Percentiles rank a stretch among this genome's conserved stretches.
These are phyloP conservation scores for Patella ulyssiponensis DNA, from an alignment of 2,888 invertebrate genomes.

Conservation along the genomic window DNA sequence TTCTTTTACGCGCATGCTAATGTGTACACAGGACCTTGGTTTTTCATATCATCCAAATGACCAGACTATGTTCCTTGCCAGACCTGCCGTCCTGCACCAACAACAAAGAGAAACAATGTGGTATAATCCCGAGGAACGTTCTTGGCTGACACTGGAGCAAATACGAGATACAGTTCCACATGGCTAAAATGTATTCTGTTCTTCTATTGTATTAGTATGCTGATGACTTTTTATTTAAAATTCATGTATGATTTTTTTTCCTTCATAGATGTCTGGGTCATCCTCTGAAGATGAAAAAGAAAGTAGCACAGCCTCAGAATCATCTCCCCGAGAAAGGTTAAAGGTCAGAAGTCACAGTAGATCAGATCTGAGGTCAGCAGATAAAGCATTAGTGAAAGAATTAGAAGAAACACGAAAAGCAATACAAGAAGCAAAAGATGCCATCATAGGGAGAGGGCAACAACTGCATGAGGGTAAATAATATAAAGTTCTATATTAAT, in stretches of 20 bases:
- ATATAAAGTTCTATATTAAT: not conserved
- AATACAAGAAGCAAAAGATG: constrained; percentile 54
- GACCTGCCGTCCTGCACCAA: no score
- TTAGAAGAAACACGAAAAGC: constrained; percentile 55
- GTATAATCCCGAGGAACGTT: no score
- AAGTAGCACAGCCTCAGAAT: constrained; percentile 27
- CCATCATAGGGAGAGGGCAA: constrained; percentile 31
- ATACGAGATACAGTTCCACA: no score
- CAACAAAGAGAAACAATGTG: no score
- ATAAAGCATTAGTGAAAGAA: constrained; percentile 42
- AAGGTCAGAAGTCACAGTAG: constrained; percentile 12
- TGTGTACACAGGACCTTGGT: no score
- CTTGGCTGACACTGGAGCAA: no score
- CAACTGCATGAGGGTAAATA: not conserved
- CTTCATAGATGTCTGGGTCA: not conserved
- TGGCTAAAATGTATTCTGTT: no score
- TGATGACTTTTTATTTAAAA: no score
- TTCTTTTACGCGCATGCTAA: no score
- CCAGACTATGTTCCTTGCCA: no score
- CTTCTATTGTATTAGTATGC: no score
- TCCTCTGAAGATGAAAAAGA: constrained; percentile 33
- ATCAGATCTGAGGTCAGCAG: constrained; percentile 15
- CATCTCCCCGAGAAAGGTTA: constrained; percentile 18
- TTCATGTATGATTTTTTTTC: not conserved
- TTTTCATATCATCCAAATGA: no score